These are phyloP conservation scores for Melanotaenia boesemani DNA, from an alignment of 2,797 vertebrate genomes.

Conservation along the genomic window DNA sequence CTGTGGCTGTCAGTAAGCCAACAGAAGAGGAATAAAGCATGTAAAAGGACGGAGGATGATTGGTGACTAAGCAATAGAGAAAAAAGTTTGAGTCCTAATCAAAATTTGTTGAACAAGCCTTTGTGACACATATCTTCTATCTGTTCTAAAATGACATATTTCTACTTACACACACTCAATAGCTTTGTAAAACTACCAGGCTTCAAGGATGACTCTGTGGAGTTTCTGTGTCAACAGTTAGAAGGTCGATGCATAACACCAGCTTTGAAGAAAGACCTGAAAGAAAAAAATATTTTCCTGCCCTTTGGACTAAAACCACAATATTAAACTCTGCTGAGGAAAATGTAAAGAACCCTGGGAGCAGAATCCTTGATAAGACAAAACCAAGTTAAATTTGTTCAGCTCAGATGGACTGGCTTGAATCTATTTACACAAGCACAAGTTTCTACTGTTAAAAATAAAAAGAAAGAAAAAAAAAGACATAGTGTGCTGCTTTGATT, in stretches of 20 bases:
- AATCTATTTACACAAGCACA: not conserved
- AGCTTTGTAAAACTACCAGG: not conserved
- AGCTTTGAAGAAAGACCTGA: not conserved
- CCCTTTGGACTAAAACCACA: not conserved
- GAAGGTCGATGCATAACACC: not conserved
- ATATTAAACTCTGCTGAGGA: not conserved
- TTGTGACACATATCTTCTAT: not conserved
- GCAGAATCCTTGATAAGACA: not conserved
- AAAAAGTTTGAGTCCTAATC: not conserved
- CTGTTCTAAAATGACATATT: not conserved
- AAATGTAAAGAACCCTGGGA: not conserved
- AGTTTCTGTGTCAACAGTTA: not conserved
- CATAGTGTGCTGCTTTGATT: not conserved
- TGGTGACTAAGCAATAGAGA: not conserved
- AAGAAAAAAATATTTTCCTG: not conserved
- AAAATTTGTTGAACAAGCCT: not conserved
- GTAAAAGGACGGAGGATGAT: not conserved
- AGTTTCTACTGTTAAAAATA: not conserved
- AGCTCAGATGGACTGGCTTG: not conserved
- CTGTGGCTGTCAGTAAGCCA: no score
- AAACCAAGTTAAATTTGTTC: not conserved
- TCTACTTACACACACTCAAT: not conserved
- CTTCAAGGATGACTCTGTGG: not conserved
- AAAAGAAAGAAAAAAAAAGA: not conserved
- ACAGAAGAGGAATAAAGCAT: not conserved